phyloP scores from a whole-genome alignment of 2,888 invertebrate genomes.

The Sinodicranocentrus sp. region DNA sequence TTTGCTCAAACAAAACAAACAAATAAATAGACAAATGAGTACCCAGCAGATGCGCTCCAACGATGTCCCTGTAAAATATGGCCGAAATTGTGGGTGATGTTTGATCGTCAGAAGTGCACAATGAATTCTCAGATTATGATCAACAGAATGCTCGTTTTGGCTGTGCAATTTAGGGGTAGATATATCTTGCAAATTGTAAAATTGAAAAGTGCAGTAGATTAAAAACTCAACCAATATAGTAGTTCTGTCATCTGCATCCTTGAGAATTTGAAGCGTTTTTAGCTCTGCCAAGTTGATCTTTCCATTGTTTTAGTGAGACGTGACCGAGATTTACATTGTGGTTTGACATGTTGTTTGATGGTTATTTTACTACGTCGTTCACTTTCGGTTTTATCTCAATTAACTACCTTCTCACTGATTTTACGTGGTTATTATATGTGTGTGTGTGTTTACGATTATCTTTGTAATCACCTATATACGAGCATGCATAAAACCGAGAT shows the following conservation, averaged over 20 bases:
- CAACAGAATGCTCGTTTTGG: no score
- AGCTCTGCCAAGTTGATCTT: constrained; percentile 27
- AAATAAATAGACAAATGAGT: constrained; percentile 3
- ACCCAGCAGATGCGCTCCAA: neutral
- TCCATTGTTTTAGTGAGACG: constrained; percentile 35
- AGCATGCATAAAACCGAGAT: constrained; percentile 14
- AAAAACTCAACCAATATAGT: neutral
- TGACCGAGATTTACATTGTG: constrained; percentile 57
- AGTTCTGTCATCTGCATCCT: neutral
- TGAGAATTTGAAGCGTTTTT: neutral
- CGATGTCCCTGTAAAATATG: neutral
- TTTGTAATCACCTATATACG: no score
- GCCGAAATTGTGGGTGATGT: no score
- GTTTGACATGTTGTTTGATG: constrained; percentile 56
- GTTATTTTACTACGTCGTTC: constrained; percentile 20
- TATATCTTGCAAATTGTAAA: no score
- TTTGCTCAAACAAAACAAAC: constrained; percentile 1
- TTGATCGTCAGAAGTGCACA: no score
- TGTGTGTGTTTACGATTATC: neutral
- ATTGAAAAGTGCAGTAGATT: no score
- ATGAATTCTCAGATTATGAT: no score
- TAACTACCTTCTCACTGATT: constrained; percentile 16
- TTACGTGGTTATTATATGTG: neutral
- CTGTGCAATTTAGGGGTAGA: no score
- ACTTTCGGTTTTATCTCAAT: constrained; percentile 61